These are phyloP conservation scores for Upupa epops DNA, from an alignment of 2,113 vertebrate species.

Conservation along the genomic window DNA sequence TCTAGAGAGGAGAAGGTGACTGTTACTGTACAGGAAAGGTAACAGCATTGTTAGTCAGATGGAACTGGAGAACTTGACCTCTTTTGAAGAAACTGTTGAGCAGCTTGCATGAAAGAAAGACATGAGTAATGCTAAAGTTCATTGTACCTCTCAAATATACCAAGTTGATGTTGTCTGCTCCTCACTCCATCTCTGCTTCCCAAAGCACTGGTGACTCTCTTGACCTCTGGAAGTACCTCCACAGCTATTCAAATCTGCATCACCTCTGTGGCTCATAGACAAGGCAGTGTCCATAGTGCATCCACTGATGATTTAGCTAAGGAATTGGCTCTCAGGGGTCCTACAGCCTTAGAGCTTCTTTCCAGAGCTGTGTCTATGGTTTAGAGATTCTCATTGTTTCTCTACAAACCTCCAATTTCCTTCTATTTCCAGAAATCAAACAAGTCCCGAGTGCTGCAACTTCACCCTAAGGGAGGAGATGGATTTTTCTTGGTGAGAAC, in stretches of 20 bases:
- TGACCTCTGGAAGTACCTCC: neutral
- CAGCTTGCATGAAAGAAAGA: neutral
- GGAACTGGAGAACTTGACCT: neutral
- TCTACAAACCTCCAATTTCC: neutral
- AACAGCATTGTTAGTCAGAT: rapidly evolving
- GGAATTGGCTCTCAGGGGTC: neutral
- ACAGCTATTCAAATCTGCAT: neutral
- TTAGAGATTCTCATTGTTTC: neutral
- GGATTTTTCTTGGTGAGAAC: slow-evolving; percentile 9
- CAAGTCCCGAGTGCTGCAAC: neutral
- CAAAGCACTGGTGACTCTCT: neutral
- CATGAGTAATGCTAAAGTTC: neutral
- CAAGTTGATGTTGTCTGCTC: neutral
- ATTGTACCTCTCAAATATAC: slow-evolving; percentile 9
- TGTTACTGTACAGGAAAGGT: neutral
- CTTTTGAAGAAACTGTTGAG: neutral
- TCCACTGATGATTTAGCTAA: neutral
- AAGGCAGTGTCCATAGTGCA: neutral
- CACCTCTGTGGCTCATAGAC: neutral
- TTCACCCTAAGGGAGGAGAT: slow-evolving; percentile 38
- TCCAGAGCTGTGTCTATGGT: neutral
- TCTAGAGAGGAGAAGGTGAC: neutral
- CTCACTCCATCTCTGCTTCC: neutral
- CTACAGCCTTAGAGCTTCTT: neutral
- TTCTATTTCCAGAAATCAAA: neutral